A percentile compares a stretch with the other conserved stretches of the same genome.
Evolutionary conservation across 2,113 vertebrate genomes (phyloP).

Genomic region (Martes martes): DNA sequence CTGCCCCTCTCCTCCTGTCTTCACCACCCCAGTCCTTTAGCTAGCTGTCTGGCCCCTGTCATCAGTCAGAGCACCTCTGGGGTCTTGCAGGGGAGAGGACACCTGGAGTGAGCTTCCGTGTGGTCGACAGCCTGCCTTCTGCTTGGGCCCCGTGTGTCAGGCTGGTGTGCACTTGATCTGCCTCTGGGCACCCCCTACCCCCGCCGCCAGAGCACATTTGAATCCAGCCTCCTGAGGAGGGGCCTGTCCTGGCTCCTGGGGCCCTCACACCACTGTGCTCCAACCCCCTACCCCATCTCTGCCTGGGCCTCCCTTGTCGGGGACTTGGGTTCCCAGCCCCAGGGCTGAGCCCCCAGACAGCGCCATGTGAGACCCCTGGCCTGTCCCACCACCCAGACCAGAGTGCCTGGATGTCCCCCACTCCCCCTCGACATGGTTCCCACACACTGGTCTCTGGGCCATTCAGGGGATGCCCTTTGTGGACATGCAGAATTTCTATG

Average conservation of each 20-base stretch:
- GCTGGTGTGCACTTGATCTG: background rate
- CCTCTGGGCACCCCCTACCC: background rate
- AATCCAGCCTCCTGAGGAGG: background rate
- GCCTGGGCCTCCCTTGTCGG: slow-evolving; percentile 26
- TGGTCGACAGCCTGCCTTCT: background rate
- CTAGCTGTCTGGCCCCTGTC: background rate
- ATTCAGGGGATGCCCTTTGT: slow-evolving; percentile 94
- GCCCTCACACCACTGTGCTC: slow-evolving; percentile 67
- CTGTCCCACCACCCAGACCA: slow-evolving; percentile 64
- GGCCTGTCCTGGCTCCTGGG: background rate
- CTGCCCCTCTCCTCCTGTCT: background rate
- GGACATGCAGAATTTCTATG: slow-evolving; percentile 98
- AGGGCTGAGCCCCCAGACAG: slow-evolving; percentile 40
- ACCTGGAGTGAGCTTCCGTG: background rate
- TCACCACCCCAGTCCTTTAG: background rate
- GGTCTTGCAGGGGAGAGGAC: background rate
- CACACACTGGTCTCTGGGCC: slow-evolving; percentile 80
- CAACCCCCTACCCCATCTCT: slow-evolving; percentile 51
- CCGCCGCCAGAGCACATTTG: background rate
- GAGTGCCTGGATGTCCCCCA: slow-evolving; percentile 69
- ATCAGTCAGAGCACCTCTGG: background rate
- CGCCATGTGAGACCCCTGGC: slow-evolving; percentile 34
- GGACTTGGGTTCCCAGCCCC: background rate
- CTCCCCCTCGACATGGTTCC: slow-evolving; percentile 71
- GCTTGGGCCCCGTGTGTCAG: background rate